phyloP scores from a whole-genome alignment of 2,888 invertebrate species.

The Cheilosia vernalis region DNA sequence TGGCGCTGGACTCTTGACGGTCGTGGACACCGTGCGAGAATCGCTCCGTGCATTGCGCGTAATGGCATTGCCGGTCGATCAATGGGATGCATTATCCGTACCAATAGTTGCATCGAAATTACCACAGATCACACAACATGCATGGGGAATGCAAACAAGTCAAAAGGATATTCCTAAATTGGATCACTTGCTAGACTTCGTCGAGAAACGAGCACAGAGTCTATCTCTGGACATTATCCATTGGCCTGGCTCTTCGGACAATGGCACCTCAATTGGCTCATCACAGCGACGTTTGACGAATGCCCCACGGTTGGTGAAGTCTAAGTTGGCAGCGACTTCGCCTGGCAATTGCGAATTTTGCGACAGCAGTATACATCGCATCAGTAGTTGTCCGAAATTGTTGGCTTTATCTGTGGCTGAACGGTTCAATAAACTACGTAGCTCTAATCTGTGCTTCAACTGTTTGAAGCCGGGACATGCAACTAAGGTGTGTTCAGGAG shows the following conservation, averaged over 20 bases:
- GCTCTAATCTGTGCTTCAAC: conserved; percentile 33
- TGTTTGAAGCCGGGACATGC: conserved; percentile 23
- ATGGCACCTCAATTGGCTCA: not conserved
- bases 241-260: conserved; percentile 6
- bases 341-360: conserved; percentile 41
- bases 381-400: conserved; percentile 17
- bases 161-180: not conserved
- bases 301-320: conserved; percentile 14
- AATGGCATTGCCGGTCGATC: too few relatives aligned
- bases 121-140: not conserved
- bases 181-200: not conserved
- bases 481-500: not conserved
- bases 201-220: not conserved
- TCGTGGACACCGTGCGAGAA: too few relatives aligned
- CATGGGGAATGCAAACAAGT: not conserved
- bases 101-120: not conserved
- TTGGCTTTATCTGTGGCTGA: conserved; percentile 24
- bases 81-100: too few relatives aligned
- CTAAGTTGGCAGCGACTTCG: conserved; percentile 18
- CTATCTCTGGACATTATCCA: not conserved
- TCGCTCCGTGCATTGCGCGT: too few relatives aligned
- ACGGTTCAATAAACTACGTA: conserved; percentile 22
- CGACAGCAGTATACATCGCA: conserved; percentile 19
- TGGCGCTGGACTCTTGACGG: too few relatives aligned
- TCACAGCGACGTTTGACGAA: not conserved